Evolutionary conservation across 2,797 vertebrate genomes (phyloP).

Genomic region (Erithacus rubecula): DNA sequence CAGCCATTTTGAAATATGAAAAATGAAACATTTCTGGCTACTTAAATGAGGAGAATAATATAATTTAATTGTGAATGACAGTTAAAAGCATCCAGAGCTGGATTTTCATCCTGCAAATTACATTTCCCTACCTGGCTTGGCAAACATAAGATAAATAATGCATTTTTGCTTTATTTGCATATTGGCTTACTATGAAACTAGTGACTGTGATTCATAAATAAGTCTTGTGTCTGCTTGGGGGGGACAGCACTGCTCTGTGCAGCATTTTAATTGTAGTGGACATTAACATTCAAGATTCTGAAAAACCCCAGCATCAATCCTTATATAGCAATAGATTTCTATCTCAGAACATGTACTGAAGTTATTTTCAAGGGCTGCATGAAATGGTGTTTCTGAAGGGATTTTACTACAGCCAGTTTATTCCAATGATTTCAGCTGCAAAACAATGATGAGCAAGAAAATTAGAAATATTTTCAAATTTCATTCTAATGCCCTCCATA

Average conservation of each 20-base stretch:
- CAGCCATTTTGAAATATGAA: not conserved
- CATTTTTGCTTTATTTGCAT: conserved; percentile 10
- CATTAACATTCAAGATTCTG: conserved; percentile 14
- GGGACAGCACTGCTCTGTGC: not conserved
- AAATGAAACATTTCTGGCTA: not conserved
- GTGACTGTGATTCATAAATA: conserved; percentile 10
- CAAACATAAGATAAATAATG: conserved; percentile 18
- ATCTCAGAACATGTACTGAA: not conserved
- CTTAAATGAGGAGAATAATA: not conserved
- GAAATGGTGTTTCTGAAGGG: not conserved
- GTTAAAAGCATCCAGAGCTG: not conserved
- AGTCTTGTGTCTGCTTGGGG: not conserved
- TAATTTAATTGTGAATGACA: conserved; percentile 18
- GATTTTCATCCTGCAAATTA: not conserved
- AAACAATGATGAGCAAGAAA: conserved; percentile 19
- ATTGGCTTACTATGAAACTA: not conserved
- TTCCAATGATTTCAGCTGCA: conserved; percentile 37
- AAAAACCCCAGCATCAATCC: not conserved
- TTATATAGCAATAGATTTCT: not conserved
- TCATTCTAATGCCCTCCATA: not conserved
- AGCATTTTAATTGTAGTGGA: not conserved
- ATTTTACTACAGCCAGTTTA: conserved; percentile 1
- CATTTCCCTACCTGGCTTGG: not conserved
- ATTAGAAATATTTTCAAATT: conserved; percentile 33
- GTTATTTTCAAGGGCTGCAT: conserved; percentile 12